Evolutionary conservation across 2,113 vertebrate species (phyloP).

Genomic region (Oncorhynchus keta): DNA sequence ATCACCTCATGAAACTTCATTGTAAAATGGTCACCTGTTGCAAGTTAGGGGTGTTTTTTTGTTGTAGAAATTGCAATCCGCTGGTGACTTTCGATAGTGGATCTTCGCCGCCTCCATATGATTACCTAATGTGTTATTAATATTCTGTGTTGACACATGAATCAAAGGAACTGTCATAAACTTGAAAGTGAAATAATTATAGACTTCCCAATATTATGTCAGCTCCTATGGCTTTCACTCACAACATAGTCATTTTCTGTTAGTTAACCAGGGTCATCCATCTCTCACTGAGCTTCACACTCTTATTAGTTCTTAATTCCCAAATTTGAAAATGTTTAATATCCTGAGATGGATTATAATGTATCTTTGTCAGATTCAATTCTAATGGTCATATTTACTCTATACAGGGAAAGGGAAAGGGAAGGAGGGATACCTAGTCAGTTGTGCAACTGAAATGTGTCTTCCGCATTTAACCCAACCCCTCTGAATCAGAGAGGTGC

Average conservation of each 20-base stretch:
- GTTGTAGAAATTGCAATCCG: too few relatives aligned
- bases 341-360: conserved; percentile 81
- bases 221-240: conserved; percentile 54
- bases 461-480: too few relatives aligned
- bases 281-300: conserved; percentile 70
- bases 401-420: conserved; percentile 11
- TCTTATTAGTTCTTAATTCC: conserved; percentile 78
- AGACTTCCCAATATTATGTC: conserved; percentile 58
- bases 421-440: too few relatives aligned
- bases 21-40: neutral
- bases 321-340: conserved; percentile 83
- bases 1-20: neutral
- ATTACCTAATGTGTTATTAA: neutral
- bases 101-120: too few relatives aligned
- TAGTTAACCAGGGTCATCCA: conserved; percentile 72
- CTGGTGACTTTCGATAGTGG: too few relatives aligned
- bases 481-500: too few relatives aligned
- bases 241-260: conserved; percentile 61
- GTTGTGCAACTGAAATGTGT: too few relatives aligned
- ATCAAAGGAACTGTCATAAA: conserved; percentile 8
- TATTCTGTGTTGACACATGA: neutral
- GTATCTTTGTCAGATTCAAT: conserved; percentile 79
- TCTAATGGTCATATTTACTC: conserved; percentile 75
- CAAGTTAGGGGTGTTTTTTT: neutral
- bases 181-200: conserved; percentile 45